phyloP scores from a whole-genome alignment of 1,140 invertebrate genomes.

The Bacillus rossius region DNA sequence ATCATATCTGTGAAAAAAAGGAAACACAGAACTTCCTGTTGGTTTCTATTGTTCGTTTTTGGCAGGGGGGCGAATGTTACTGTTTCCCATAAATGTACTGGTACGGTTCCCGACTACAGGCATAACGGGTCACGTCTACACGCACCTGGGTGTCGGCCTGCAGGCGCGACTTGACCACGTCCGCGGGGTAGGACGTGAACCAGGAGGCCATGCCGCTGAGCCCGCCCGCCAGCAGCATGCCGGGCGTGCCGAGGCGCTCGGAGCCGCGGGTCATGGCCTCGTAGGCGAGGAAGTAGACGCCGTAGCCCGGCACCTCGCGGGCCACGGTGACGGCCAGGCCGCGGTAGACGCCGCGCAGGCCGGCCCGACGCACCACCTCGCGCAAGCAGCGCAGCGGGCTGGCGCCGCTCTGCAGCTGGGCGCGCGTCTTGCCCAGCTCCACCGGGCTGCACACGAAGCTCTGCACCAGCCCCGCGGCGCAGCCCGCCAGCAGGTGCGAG shows the following conservation, averaged over 20 bases:
- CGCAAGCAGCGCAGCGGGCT: background rate
- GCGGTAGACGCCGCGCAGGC: conserved; percentile 61
- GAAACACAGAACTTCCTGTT: no score
- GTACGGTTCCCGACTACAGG: no score
- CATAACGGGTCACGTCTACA: no score
- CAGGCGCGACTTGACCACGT: conserved; percentile 83
- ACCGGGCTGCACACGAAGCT: conserved; percentile 77
- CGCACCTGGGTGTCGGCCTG: conserved; percentile 75
- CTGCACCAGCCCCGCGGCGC: conserved; percentile 67
- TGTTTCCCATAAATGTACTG: background rate
- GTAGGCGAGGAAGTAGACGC: conserved; percentile 67
- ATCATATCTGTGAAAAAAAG: no score
- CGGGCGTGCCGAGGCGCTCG: conserved; percentile 44
- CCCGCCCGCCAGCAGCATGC: conserved; percentile 72
- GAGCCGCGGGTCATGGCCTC: conserved; percentile 57
- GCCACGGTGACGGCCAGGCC: conserved; percentile 68
- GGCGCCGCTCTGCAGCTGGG: conserved; percentile 52
- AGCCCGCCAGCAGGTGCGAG: conserved; percentile 68
- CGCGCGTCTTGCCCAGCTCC: conserved; percentile 79
- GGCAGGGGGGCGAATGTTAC: no score
- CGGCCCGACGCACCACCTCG: conserved; percentile 43
- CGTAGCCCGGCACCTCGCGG: conserved; percentile 69
- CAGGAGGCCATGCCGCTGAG: conserved; percentile 79
- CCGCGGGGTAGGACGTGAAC: conserved; percentile 79
- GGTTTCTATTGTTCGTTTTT: no score